Evolutionary conservation across 2,113 vertebrate genomes (phyloP), one percentile per base, ranked within the genome.

Genomic region (Lophura nycthemera): DNA sequence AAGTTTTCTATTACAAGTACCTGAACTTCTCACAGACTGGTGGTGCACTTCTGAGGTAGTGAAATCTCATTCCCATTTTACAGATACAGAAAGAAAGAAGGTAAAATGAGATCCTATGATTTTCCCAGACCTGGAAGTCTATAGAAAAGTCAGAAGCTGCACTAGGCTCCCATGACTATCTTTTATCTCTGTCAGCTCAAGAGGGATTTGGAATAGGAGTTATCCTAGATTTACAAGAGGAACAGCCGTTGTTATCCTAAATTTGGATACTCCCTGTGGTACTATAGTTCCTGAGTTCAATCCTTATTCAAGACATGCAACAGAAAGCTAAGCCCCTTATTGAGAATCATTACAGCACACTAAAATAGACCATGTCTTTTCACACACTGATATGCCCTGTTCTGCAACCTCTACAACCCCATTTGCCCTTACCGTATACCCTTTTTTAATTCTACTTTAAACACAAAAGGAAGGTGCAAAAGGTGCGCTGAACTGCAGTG

Each of bases 141-240:
- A 83, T 18, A 66, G 50, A 67, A 83, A 88, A 78, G 8, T 67
- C 27, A 1, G 5, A 90, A 36, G 21, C 76, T 88, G n/a, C 64
- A 29, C 60, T 70, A 70, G 69, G 60, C 36, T 92, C 80, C 83
- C 83, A 73, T 4, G 34, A 50, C 72, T 71, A 83, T 34, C 65
- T 88, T 93, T 93, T 77, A 77, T 91, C 92, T 95, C 77, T 83
- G 69, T 83, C 88, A 93, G 79, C 76, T 91, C 60, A 66, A 75
- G 88, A 77, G 7, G 32, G 90, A 91, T 95, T 96, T 92, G 61
- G 69, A 80, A 63, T 50, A 60, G 75, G 83, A 91, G 65, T 94
- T 91, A 95, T 73, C 64, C 4, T 17, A 92, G 92, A 88, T 91
- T 96, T 96, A 81, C 65, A 86, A 67, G 69, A 90, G 75, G 40